Percentiles rank a stretch among this genome's conserved stretches.
These are phyloP conservation scores for Ennomos quercinarius DNA, from an alignment of 2,888 invertebrate genomes.

Conservation along the genomic window DNA sequence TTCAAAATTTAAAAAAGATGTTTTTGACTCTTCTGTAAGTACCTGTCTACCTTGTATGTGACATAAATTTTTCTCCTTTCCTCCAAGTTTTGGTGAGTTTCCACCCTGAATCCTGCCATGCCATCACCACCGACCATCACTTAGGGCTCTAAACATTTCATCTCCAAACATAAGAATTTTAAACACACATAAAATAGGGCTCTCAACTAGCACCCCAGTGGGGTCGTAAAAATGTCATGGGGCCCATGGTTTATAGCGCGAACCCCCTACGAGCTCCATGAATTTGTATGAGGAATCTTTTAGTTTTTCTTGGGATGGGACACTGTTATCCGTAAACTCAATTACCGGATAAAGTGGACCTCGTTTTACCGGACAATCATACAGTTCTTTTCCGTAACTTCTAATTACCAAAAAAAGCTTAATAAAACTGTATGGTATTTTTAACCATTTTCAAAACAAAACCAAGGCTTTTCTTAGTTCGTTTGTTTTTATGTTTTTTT, in stretches of 20 bases:
- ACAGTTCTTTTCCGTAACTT: background rate
- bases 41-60: too few relatives aligned
- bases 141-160: constrained; percentile 53
- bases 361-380: background rate
- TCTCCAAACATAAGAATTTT: constrained; percentile 59
- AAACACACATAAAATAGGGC: constrained; percentile 62
- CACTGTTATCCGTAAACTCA: constrained; percentile 15
- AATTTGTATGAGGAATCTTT: constrained; percentile 47
- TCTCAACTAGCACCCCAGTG: constrained; percentile 48
- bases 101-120: background rate
- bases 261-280: constrained; percentile 53
- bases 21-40: too few relatives aligned
- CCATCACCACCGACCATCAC: constrained; percentile 12
- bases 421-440: too few relatives aligned
- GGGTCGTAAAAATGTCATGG: constrained; percentile 65
- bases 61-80: too few relatives aligned
- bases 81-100: background rate
- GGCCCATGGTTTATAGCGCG: constrained; percentile 54
- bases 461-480: too few relatives aligned
- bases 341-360: constrained; percentile 15
- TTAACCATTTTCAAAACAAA: too few relatives aligned
- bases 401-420: background rate
- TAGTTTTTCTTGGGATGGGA: constrained; percentile 19
- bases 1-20: too few relatives aligned
- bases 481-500: too few relatives aligned